A percentile compares a stretch with the other conserved stretches of the same genome.
phyloP scores from a whole-genome alignment of 2,797 vertebrate genomes.

The Chanos chanos region DNA sequence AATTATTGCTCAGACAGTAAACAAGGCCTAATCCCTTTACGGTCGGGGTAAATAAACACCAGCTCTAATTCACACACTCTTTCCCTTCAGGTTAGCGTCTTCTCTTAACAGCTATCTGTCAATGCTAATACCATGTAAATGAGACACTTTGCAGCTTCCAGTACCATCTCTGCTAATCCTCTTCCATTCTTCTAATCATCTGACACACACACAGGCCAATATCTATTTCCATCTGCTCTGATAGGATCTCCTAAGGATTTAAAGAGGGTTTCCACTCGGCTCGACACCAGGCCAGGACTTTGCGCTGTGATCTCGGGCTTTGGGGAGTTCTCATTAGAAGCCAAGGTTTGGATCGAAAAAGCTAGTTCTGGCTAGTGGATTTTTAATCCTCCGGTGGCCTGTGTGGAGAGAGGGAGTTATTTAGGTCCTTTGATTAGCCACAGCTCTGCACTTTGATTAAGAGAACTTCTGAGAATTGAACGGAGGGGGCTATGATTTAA shows the following conservation, averaged over 20 bases:
- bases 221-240: slow-evolving; percentile 97
- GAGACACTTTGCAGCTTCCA: slow-evolving; percentile 66
- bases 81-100: slow-evolving; percentile 66
- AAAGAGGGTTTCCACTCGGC: slow-evolving; percentile 81
- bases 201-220: slow-evolving; percentile 88
- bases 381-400: slow-evolving; percentile 97
- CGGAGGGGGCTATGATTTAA: slow-evolving; percentile 46
- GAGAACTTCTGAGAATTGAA: slow-evolving; percentile 88
- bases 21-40: slow-evolving; percentile 74
- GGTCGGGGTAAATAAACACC: slow-evolving; percentile 77
- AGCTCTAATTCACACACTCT: slow-evolving; percentile 73
- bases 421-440: slow-evolving; percentile 98
- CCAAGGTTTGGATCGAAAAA: slow-evolving; percentile 88
- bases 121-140: slow-evolving; percentile 80
- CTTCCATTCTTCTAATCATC: slow-evolving; percentile 93
- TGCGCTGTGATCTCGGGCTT: slow-evolving; percentile 94
- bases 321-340: slow-evolving; percentile 96
- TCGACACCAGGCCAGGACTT: slow-evolving; percentile 75
- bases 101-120: slow-evolving; percentile 75
- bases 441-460: slow-evolving; percentile 92
- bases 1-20: slow-evolving; percentile 71
- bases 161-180: slow-evolving; percentile 83
- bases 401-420: slow-evolving; percentile 93
- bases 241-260: slow-evolving; percentile 99
- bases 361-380: slow-evolving; percentile 93